These are phyloP conservation scores for Drosophila novamexicana DNA, from an alignment of 1,140 invertebrate species.

Conservation along the genomic window DNA sequence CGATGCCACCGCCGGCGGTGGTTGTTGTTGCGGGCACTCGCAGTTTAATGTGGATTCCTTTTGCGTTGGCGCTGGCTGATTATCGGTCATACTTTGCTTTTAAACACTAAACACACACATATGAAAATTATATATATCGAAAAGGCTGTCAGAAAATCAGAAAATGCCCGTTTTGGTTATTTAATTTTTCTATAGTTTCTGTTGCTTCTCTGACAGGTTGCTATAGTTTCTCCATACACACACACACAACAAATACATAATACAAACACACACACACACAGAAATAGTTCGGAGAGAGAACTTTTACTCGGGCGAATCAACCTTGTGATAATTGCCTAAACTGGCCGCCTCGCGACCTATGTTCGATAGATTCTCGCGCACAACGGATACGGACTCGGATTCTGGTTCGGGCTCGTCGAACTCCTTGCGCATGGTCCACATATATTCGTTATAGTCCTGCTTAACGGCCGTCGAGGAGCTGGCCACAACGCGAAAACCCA, in stretches of 20 bases:
- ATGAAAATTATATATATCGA: slow-evolving; percentile 1
- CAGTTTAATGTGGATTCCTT: slow-evolving; percentile 65
- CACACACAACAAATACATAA: slow-evolving; percentile 17
- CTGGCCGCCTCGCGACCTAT: slow-evolving; percentile 86
- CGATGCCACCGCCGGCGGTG: slow-evolving; percentile 31
- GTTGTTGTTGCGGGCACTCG: slow-evolving; percentile 42
- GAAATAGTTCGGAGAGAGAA: slow-evolving; percentile 4
- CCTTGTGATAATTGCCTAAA: slow-evolving; percentile 83
- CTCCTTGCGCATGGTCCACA: slow-evolving; percentile 96
- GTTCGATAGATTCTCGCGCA: slow-evolving; percentile 87
- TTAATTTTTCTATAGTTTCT: slow-evolving; percentile 14
- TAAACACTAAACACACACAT: slow-evolving; percentile 15
- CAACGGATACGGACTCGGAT: slow-evolving; percentile 86
- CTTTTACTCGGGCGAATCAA: slow-evolving; percentile 81
- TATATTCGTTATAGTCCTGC: slow-evolving; percentile 94
- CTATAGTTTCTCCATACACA: slow-evolving; percentile 58
- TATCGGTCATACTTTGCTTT: slow-evolving; percentile 71
- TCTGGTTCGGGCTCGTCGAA: slow-evolving; percentile 91
- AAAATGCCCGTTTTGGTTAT: slow-evolving; percentile 29
- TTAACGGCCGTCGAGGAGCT: slow-evolving; percentile 93
- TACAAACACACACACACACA: slow-evolving; percentile 25
- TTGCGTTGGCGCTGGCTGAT: slow-evolving; percentile 42
- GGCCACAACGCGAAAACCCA: slow-evolving; percentile 93
- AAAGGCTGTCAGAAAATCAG: slow-evolving; percentile 7
- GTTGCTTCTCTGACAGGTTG: slow-evolving; percentile 32